Base-by-base conservation (phyloP, 2,797 vertebrate genomes). In the Petrocephalus sullivani region DNA sequence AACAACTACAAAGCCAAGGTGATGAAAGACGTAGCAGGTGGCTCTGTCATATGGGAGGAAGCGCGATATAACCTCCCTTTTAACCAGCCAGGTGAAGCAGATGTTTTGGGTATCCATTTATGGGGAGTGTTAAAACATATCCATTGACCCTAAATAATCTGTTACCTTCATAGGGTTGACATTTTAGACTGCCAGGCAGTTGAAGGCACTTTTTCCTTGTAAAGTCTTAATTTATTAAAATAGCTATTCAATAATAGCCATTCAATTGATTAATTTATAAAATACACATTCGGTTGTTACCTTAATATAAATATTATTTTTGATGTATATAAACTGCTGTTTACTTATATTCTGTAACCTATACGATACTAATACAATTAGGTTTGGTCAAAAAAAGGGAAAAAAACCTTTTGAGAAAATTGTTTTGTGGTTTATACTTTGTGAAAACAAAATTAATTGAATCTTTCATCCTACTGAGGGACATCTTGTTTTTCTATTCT, bases 1-100 rank as follows among this genome's bases (percentile, higher is more conserved):
- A 78, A 46, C 37, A 78, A n/a, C 71, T 14, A 19, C 16, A n/a
- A 78, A 78, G 71, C 41, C 0, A 2, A n/a, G 61, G 21, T 61
- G 82, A 75, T 75, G n/a, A 86, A 56, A 58, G 61, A 28, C 1
- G 5, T 19, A 82, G 57, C 85, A 87, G 88, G 85, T 89, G 82
- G 84, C 21, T n/a, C 37, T 61, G 85, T 87, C 21, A 71, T 4
- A 3, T 53, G n/a, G 14, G 21, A 54, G 61, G 88, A 37, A 87
- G 57, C 81, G 10, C 33, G 71, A 82, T 82, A 87, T 60, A 61
- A 83, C 33, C 28, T 46, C 6, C 86, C 7, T 87, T 28, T 60
- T 87, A 85, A 82, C 41, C 88, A 87, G 85, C 28, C 88, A 89
- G 37, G 64, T 82, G 71, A 60, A 87, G 78, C 85, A 89, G 88